A percentile compares a stretch with the other conserved stretches of the same genome.
Conservation (phyloP, 2,888 invertebrate species). For the Bugulina stolonifera region DNA sequence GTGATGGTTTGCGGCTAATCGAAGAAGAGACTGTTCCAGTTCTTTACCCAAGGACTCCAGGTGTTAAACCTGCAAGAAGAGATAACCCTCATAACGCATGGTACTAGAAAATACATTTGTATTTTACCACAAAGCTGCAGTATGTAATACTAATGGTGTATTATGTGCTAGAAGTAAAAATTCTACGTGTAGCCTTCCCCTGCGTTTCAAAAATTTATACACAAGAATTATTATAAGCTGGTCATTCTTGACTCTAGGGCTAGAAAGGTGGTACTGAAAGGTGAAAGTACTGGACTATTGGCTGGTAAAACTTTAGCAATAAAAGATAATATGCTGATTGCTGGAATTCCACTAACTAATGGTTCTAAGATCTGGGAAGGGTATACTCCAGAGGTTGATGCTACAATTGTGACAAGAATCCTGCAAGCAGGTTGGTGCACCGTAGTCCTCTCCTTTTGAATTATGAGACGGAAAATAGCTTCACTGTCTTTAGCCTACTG, state of each 20-base stretch:
- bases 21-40: conserved; percentile 33
- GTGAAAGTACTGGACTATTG: conserved; percentile 37
- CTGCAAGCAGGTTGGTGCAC: conserved; percentile 44
- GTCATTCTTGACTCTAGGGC: too few relatives aligned
- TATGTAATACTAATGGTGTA: too few relatives aligned
- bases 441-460: neutral
- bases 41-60: conserved; percentile 35
- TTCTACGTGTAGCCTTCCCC: too few relatives aligned
- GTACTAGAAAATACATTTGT: too few relatives aligned
- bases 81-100: conserved; percentile 36
- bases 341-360: conserved; percentile 46
- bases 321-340: conserved; percentile 44
- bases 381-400: conserved; percentile 43
- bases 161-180: too few relatives aligned
- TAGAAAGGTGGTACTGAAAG: conserved; percentile 39
- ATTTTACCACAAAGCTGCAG: too few relatives aligned
- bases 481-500: too few relatives aligned
- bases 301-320: conserved; percentile 41
- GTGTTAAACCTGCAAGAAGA: conserved; percentile 32
- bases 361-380: conserved; percentile 39
- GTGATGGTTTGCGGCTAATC: neutral
- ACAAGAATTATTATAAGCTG: too few relatives aligned
- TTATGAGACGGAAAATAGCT: too few relatives aligned
- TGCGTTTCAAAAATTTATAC: too few relatives aligned
- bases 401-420: conserved; percentile 42